Evolutionary conservation across 1,140 invertebrate species (phyloP).

Genomic region (Rhyacophila brunnea): DNA sequence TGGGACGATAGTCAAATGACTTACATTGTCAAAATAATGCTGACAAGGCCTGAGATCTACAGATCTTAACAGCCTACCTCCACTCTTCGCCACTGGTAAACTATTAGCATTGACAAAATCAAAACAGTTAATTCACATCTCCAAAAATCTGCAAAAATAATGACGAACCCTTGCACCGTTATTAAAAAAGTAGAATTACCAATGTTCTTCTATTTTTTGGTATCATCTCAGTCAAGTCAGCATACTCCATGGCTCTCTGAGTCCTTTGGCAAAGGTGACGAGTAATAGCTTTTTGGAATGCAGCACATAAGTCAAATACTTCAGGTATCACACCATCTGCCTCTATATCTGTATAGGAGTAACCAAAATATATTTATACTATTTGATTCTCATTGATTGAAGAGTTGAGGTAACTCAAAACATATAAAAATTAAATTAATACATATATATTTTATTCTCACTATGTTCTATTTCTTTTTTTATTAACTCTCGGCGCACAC

Average conservation of each 20-base stretch:
- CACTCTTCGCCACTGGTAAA: too few species aligned
- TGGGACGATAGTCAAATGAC: too few species aligned
- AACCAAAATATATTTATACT: neutral
- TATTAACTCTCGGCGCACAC: conserved; percentile 53
- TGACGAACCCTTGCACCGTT: too few species aligned
- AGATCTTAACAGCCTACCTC: too few species aligned
- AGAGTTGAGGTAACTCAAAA: too few species aligned
- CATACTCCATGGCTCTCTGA: conserved; percentile 79
- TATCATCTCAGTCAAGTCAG: conserved; percentile 62
- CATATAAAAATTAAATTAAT: too few species aligned
- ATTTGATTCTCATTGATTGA: too few species aligned
- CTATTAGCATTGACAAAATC: too few species aligned
- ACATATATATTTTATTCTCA: conserved; percentile 36
- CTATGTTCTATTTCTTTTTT: conserved; percentile 61
- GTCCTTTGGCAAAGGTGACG: conserved; percentile 79
- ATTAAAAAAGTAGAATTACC: conserved; percentile 43
- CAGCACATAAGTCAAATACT: conserved; percentile 84
- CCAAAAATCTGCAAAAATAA: too few species aligned
- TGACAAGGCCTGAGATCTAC: too few species aligned
- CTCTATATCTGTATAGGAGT: conserved; percentile 41
- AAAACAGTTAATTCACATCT: too few species aligned
- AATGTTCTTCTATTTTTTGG: conserved; percentile 57
- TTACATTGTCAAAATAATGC: too few species aligned
- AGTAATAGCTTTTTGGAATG: conserved; percentile 72
- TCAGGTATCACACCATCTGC: conserved; percentile 74